A percentile compares a stretch with the other conserved stretches of the same genome.
These are phyloP conservation scores for Apis dorsata DNA, from an alignment of 1,140 invertebrate species.

Conservation along the genomic window DNA sequence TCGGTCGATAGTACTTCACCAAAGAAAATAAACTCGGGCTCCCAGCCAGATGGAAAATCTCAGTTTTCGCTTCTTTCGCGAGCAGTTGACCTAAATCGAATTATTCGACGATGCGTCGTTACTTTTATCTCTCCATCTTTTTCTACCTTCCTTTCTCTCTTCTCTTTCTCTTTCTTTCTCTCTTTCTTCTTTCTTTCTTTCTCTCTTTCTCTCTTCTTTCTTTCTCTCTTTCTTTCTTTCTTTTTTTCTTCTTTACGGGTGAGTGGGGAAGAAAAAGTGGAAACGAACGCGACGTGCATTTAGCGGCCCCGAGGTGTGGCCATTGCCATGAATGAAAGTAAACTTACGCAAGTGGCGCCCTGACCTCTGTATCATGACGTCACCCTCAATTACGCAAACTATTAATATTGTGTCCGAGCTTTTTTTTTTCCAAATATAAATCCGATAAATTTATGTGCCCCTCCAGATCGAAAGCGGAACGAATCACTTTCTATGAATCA, in stretches of 20 bases:
- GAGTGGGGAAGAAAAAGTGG: neutral
- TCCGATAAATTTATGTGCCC: too few relatives aligned
- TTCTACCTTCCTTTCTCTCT: neutral
- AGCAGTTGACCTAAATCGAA: slow-evolving; percentile 5
- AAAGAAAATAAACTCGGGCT: slow-evolving; percentile 52
- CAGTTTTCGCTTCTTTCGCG: slow-evolving; percentile 23
- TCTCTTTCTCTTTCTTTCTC: neutral
- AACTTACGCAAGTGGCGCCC: slow-evolving; percentile 40
- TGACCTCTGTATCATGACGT: slow-evolving; percentile 39
- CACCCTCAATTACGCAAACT: slow-evolving; percentile 12
- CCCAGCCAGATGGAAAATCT: slow-evolving; percentile 36
- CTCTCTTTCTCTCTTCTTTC: too few relatives aligned
- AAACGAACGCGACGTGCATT: neutral
- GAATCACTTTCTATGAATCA: slow-evolving; percentile 1
- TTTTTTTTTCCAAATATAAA: neutral
- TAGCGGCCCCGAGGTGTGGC: neutral
- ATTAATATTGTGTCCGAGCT: neutral
- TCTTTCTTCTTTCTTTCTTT: neutral
- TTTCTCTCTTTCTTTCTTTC: neutral
- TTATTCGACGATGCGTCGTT: neutral
- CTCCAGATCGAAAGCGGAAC: neutral
- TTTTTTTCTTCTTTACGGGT: neutral
- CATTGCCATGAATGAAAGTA: slow-evolving; percentile 55
- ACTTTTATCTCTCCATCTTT: neutral
- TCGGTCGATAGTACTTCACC: slow-evolving; percentile 18